Percentiles rank a stretch among this genome's conserved stretches.
These are phyloP conservation scores for Calameuta filiformis DNA, from an alignment of 2,888 invertebrate species.

Conservation along the genomic window DNA sequence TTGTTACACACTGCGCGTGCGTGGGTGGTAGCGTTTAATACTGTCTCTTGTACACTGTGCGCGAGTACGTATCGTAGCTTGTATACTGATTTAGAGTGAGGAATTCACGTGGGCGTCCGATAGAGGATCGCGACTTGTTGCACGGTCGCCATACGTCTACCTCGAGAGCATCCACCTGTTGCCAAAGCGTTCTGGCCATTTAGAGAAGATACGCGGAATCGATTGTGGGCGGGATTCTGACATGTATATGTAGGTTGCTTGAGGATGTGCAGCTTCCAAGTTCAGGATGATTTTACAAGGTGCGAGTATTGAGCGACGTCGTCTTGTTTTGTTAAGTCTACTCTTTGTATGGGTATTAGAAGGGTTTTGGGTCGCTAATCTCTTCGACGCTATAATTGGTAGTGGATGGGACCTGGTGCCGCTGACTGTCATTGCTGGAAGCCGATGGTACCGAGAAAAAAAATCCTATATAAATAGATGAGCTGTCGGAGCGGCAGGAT, in stretches of 20 bases:
- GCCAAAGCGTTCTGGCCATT: not conserved
- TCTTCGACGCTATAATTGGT: not conserved
- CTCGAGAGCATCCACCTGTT: not conserved
- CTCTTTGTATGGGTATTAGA: not conserved
- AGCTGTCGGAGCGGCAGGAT: constrained; percentile 47
- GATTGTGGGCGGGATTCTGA: not conserved
- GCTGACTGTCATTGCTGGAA: constrained; percentile 2
- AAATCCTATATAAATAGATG: constrained; percentile 52
- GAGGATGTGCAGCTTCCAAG: not conserved
- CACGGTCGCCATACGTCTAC: not conserved
- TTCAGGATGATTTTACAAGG: not conserved
- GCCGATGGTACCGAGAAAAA: constrained; percentile 30
- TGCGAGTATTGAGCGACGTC: not conserved
- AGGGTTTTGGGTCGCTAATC: not conserved
- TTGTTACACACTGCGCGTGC: not conserved
- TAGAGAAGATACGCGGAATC: not conserved
- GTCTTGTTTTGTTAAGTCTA: not conserved
- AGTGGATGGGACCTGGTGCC: not conserved
- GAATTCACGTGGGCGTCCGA: not conserved
- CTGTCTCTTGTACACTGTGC: not conserved
- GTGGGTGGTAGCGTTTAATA: not conserved
- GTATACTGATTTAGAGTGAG: not conserved
- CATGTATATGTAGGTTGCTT: not conserved
- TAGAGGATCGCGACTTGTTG: not conserved
- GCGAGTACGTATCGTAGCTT: not conserved